Evolutionary conservation across 1,140 invertebrate species (phyloP).

Genomic region (Brachionus sp.): DNA sequence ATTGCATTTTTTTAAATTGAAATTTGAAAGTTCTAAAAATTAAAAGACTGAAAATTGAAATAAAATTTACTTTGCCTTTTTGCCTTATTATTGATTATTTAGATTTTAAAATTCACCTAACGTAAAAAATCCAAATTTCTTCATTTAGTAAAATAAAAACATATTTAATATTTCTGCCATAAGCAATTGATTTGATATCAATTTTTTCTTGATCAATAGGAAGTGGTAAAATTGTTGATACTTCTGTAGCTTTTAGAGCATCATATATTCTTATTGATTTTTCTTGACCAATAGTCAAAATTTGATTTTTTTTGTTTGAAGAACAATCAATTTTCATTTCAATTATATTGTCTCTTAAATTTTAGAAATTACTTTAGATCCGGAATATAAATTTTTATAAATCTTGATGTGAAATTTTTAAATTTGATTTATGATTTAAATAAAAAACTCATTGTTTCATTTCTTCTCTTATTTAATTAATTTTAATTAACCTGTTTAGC

Average conservation of each 20-base stretch:
- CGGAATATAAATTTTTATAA: neutral
- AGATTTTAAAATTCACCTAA: slow-evolving; percentile 50
- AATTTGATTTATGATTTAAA: neutral
- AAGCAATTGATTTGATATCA: slow-evolving; percentile 52
- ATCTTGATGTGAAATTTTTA: neutral
- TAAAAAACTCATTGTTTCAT: too few relatives aligned
- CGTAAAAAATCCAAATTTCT: slow-evolving; percentile 58
- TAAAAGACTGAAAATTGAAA: too few relatives aligned
- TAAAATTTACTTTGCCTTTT: too few relatives aligned
- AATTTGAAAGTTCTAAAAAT: too few relatives aligned
- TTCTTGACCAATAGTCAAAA: slow-evolving; percentile 2
- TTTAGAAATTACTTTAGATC: neutral
- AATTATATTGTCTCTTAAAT: neutral
- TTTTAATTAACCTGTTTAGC: too few relatives aligned
- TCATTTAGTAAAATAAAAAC: slow-evolving; percentile 54
- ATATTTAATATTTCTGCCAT: slow-evolving; percentile 55
- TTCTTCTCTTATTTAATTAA: too few relatives aligned
- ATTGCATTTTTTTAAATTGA: too few relatives aligned
- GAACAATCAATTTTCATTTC: neutral
- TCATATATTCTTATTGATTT: slow-evolving; percentile 19
- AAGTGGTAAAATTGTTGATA: slow-evolving; percentile 54
- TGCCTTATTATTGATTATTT: neutral
- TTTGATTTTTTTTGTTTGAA: neutral
- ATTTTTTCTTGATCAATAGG: slow-evolving; percentile 54
- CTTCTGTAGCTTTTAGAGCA: neutral